Base-by-base conservation (phyloP, 1,140 invertebrate species). In the Sesamia nonagrioides region DNA sequence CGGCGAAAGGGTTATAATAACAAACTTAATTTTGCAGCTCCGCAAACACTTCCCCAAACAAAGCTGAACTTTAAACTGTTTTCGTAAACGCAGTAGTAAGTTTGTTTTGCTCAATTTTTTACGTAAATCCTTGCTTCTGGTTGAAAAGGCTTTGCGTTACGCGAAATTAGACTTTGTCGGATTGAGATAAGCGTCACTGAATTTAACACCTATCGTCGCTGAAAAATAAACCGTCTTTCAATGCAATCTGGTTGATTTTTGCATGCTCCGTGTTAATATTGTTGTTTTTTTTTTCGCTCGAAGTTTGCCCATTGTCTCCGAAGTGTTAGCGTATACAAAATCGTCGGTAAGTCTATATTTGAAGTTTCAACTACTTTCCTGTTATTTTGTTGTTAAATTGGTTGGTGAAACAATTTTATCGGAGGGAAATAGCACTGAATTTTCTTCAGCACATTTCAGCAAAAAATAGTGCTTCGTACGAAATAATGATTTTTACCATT, bases 331-430 rank as follows among this genome's bases (percentile, higher is more conserved):
- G 35, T 72, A 54, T 72, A 56, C 50, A 54, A 72, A 72, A 72
- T 72, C 35, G 50, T 17, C 50, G 33, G 69, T 72, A 72, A 72
- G 50, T 72, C 21, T 72, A 72, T 56, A 72, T 72, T 72, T 72
- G 50, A 72, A 72, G 69, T 72, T 72, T 72, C 48, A 56, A 72
- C 48, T 72, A 52, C 69, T 72, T 71, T 71, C 48, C 58, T 61
- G 48, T 52, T 71, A 50, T 50, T 50, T 72, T 72, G 15, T 37
- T 72, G 69, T 72, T 72, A 54, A 72, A 72, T 72, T 54, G 69
- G 33, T 72, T 72, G 69, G 50, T 37, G 18, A 72, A 72, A 72
- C 50, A 72, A 54, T 54, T 72, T 72, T 35, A 40, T 33, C 9
- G 27, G 42, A 72, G 69, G 40, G 21, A 40, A 40, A 52, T 56